A percentile compares a stretch with the other conserved stretches of the same genome.
These are phyloP conservation scores for Oxygymnocypris stewartii DNA, from an alignment of 2,113 vertebrate species.

Conservation along the genomic window DNA sequence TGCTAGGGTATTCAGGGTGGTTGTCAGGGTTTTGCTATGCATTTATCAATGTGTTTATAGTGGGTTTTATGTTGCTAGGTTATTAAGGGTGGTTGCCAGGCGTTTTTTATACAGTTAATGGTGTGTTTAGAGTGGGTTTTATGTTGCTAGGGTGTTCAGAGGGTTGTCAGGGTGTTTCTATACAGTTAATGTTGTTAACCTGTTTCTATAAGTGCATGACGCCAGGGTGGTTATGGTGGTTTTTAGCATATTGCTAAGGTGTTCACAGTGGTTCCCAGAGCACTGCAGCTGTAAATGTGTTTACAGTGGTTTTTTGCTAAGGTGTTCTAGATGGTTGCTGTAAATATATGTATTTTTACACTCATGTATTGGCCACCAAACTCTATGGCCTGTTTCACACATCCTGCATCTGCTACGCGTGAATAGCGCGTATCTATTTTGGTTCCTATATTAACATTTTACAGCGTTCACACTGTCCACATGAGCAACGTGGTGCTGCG, in stretches of 20 bases:
- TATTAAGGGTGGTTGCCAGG: too few species aligned
- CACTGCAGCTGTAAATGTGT: background rate
- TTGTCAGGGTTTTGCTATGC: background rate
- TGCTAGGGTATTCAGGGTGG: background rate
- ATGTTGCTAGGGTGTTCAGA: too few species aligned
- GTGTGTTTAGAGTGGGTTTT: too few species aligned
- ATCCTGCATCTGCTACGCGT: background rate
- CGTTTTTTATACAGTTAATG: too few species aligned
- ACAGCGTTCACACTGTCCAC: background rate
- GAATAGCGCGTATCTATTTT: background rate
- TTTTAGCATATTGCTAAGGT: background rate
- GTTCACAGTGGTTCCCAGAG: background rate
- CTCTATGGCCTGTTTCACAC: background rate
- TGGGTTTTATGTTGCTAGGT: too few species aligned
- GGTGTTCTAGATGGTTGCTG: background rate
- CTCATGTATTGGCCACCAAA: background rate
- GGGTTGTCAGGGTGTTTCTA: too few species aligned
- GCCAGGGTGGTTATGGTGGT: background rate
- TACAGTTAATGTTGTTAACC: too few species aligned
- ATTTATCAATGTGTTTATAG: background rate
- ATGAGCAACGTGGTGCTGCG: background rate
- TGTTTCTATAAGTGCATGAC: background rate
- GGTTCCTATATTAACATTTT: conserved; percentile 2
- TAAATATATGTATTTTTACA: background rate
- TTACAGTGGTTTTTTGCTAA: background rate